Evolutionary conservation across 30 jellyfish, hydroid and myxozoan species (phyloP).

Genomic region (Phacellophora camtschatica): DNA sequence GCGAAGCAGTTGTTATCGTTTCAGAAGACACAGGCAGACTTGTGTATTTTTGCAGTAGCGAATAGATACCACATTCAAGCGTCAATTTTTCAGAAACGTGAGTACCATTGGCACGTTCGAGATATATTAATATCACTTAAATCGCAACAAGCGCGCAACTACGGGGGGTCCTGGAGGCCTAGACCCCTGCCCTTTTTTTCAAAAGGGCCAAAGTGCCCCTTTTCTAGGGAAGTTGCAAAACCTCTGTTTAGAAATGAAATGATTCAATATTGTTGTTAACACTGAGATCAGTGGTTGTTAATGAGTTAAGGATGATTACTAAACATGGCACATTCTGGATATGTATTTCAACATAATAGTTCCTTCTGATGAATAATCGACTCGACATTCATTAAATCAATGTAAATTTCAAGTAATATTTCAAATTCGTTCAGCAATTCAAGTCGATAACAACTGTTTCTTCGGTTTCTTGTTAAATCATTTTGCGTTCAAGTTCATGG

Average conservation of each 20-base stretch:
- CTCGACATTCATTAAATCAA: neutral
- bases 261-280: neutral
- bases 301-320: neutral
- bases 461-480: neutral
- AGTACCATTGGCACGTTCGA: too few relatives aligned
- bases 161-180: neutral
- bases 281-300: neutral
- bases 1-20: neutral
- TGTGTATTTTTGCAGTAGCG: neutral
- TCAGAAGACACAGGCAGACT: constrained; percentile 39
- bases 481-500: neutral
- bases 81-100: constrained; percentile 11
- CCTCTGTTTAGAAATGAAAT: neutral
- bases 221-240: neutral
- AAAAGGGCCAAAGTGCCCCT: neutral
- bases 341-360: neutral
- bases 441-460: neutral
- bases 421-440: neutral
- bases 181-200: neutral
- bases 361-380: neutral
- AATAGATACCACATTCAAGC: constrained; percentile 20
- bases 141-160: neutral
- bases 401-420: neutral
- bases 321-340: neutral
- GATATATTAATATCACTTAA: too few relatives aligned